Base-by-base conservation (phyloP, 2,888 invertebrate genomes). In the Dioctria rufipes region DNA sequence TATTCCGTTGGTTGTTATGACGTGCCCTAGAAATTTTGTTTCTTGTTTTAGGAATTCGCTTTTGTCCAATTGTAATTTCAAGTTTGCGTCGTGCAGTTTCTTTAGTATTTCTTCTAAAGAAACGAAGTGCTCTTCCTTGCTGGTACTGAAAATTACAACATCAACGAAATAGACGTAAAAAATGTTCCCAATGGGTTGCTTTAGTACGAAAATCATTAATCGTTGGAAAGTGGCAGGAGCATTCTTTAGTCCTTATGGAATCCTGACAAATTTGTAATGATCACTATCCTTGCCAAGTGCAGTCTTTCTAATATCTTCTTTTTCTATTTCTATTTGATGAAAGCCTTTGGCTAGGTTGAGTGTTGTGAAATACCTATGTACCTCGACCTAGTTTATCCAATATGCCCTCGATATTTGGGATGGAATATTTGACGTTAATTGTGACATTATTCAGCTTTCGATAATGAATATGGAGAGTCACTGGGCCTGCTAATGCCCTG, bases 341-440 rank as follows among this genome's bases (percentile, higher is more conserved):
- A 85, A 86, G 0, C 85, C 85, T 3, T 83, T 84, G 0, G 85
- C 84, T 2, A 85, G 42, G 65, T 85, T 85, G 0, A 85, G 40
- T 8, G 83, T 84, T 3, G 82, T 58, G 84, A 75, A 83, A 43
- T 82, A 84, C 51, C n/a, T n/a, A n/a, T n/a, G 71, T 82, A 4
- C 79, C 39, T n/a, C 81, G 66, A 5, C 83, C 81, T 8, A 83
- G 40, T 82, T 83, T 82, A 37, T 83, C 83, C 39, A 84, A 63
- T 2, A 83, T 83, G 25, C 69, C 69, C 25, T 83, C 81, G 5
- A 86, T 84, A 65, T 84, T 81, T 2, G 85, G 84, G 6, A 84
- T 60, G 6, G 85, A 84, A 79, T 83, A 85, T 49, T 67, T 80
- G 77, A 85, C 85, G 6, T 81, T 82, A 3, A 84, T 81, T 1